Base-by-base conservation (phyloP, 2,797 vertebrate species). In the Hypotaenidia philippensis region DNA sequence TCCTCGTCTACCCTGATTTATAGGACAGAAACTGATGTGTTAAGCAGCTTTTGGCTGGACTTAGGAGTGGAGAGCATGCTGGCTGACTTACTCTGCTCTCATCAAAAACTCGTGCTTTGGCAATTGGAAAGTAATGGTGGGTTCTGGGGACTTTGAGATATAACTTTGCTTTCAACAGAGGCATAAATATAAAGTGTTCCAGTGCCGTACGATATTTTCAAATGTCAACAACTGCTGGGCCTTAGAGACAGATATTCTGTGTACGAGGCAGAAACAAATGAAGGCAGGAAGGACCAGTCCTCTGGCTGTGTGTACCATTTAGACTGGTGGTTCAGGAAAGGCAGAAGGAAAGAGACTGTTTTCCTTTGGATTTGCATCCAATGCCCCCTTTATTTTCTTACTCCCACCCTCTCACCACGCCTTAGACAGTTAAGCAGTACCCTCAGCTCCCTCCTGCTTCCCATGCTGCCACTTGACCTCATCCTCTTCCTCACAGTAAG, bases 121-220 rank as follows among this genome's bases (percentile, higher is more conserved):
- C 83, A 77, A 25, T 77, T 65, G 85, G 72, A 91, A 95, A 93
- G 72, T 68, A 57, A 7, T 53, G 81, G 59, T 75, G 63, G 61
- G 50, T 94, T 93, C 91, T 96, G 57, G 79, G 92, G 87, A 93
- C 76, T 92, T 69, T 19, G 52, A 80, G 80, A 92, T 83, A 83
- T 49, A 89, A 61, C 61, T 95, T 93, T 52, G 66, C 93, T 95
- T 96, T 95, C 89, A 96, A 52, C 90, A 92, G 70, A 88, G 65
- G 41, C 56, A 74, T 95, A 97, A 92, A 95, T 87, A 83, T 68
- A 85, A 85, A 69, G 36, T 90, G 84, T 94, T 92, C 82, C 71
- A 88, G 66, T 81, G 76, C 83, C 81, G 31, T 82, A 68, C 85
- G 89, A 66, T 92, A 61, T 68, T 96, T 94, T 94, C 71, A 76